Base-by-base conservation (phyloP, 2,888 invertebrate species). In the Coelinius sp. region DNA sequence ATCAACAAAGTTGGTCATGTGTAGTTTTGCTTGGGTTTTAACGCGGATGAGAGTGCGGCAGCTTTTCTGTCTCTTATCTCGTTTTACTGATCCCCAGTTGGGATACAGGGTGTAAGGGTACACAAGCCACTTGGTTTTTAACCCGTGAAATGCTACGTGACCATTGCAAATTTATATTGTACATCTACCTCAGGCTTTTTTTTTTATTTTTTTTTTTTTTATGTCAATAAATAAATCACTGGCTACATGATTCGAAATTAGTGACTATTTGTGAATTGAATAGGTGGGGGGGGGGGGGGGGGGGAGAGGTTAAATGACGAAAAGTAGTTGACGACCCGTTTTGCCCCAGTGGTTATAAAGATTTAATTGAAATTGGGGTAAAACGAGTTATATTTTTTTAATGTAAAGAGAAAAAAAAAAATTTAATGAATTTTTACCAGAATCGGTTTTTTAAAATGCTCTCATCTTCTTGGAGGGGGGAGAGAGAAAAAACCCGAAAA, bases 51-150 rank as follows among this genome's bases (percentile, higher is more conserved):
- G 46, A 49, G 46, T 7, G 20, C 46, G 20, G 20, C 46, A 49
- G 46, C 68, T 70, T 53, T 78, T 81, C 84, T 84, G 84, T 85
- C 86, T 83, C 80, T 78, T 81, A 78, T 80, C 82, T 81, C 81
- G 31, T 31, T 52, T 52, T 22, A 8, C 46, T 69, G 46, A 69
- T 69, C 69, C 41, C 41, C 31, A 68, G 22, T 22, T 84, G 84
- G 86, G n/a, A n/a, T n/a, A 86, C 86, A 85, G 85, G 86, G 85
- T 85, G 86, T 81, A 84, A 85, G 84, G 83, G n/a, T 85, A 86
- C 17, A 49, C 86, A 86, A 85, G 84, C 78, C 80, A 80, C 82
- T 77, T 81, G 81, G 80, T 17, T 17, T 82, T 85, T 83, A 84
- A 84, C 82, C 84, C 80, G 80, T 79, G 75, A 64, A 49, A 79